These are phyloP conservation scores for Theonella swinhoei DNA, from an alignment of 37 sponge, comb jelly and placozoan species.

Conservation along the genomic window DNA sequence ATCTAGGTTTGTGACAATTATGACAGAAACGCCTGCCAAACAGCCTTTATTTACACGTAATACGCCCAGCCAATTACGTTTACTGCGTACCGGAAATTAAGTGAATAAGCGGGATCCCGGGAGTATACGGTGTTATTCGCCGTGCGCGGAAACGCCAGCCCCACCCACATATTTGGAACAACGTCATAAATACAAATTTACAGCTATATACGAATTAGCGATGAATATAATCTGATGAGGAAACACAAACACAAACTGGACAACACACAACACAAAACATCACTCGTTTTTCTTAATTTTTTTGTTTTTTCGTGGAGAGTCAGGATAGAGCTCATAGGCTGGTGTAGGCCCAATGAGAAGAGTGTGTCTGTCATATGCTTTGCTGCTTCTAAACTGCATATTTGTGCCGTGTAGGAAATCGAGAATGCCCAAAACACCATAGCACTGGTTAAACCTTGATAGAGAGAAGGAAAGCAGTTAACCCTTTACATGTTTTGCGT, in stretches of 20 bases:
- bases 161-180: no score
- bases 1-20: no score
- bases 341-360: constrained; percentile 45
- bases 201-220: no score
- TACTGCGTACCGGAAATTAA: no score
- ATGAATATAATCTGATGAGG: no score
- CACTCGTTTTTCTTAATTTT: not conserved
- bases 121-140: not conserved
- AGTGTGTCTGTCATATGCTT: constrained; percentile 48
- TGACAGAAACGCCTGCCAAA: no score
- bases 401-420: constrained; percentile 78
- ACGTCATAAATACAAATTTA: no score
- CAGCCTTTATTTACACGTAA: no score
- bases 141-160: not conserved
- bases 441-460: constrained; percentile 74
- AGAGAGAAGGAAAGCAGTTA: not conserved
- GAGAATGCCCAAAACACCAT: constrained; percentile 81
- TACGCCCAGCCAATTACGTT: no score
- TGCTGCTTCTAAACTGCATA: constrained; percentile 26
- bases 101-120: no score
- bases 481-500: not conserved
- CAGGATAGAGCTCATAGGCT: constrained; percentile 55
- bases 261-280: not conserved
- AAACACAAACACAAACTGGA: not conserved
- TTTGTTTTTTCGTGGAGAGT: not conserved